Base-by-base conservation (phyloP, 2,888 invertebrate genomes). In the Hydriomena furcata region DNA sequence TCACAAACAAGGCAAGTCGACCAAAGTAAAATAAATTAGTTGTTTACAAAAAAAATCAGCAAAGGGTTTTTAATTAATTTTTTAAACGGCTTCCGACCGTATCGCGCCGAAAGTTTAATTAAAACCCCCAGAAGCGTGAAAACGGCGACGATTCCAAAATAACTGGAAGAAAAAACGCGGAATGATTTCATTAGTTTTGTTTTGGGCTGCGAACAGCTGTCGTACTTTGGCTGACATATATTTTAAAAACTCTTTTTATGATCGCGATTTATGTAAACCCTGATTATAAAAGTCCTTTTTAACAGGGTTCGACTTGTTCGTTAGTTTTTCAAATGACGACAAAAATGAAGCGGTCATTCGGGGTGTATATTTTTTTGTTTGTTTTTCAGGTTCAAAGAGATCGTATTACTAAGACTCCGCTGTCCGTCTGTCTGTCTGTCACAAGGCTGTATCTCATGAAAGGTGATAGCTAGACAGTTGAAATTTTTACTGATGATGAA, bases 81-180 rank as follows among this genome's bases (percentile, higher is more conserved):
- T 81, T 79, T 71, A 79, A 80, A 71, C 65, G 71, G 64, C 65
- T 53, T 63, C 65, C 65, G 66, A 57, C 52, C 60, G 71, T 73
- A 73, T 73, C 68, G 62, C 60, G 63, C 67, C 72, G 71, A 79
- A 80, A 79, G 70, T 83, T 83, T 83, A 83, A 83, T 83, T 83
- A 83, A 83, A 83, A 79, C 58, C 70, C 72, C 73, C 66, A 69
- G 69, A 63, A 68, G 68, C 76, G 73, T 71, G 74, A 74, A 73
- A 80, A 79, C 63, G 68, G 61, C 76, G 75, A 75, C 76, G 68
- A 73, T 75, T 68, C 69, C 71, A 66, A 75, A 79, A 82, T 77
- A 80, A 75, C 73, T 71, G 66, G 58, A 65, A 66, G 60, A 63
- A 70, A 72, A 72, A 65, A 65, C 42, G 63, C 40, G 28, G 47